Evolutionary conservation across 2,797 vertebrate species (phyloP).

Genomic region (Borostomias antarcticus): DNA sequence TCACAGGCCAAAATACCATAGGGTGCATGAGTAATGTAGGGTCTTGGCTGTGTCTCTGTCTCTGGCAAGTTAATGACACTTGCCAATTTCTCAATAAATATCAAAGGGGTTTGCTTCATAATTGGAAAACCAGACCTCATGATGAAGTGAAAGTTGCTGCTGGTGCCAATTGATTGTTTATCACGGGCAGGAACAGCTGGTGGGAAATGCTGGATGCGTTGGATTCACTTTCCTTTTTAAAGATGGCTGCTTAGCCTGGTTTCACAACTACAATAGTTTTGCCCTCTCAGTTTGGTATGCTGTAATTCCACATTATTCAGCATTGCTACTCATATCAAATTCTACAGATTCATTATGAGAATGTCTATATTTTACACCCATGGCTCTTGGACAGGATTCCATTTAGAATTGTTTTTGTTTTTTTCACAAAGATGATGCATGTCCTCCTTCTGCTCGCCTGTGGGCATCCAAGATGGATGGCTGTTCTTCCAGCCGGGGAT

Average conservation of each 20-base stretch:
- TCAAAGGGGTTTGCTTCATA: slow-evolving; percentile 65
- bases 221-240: slow-evolving; percentile 32
- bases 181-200: slow-evolving; percentile 63
- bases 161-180: slow-evolving; percentile 65
- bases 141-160: slow-evolving; percentile 61
- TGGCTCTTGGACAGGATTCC: neutral
- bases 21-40: slow-evolving; percentile 67
- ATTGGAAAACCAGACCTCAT: slow-evolving; percentile 64
- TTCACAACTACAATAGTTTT: slow-evolving; percentile 8
- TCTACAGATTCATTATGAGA: slow-evolving; percentile 2
- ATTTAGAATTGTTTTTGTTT: slow-evolving; percentile 37
- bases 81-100: slow-evolving; percentile 74
- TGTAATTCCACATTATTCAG: neutral
- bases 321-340: neutral
- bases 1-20: slow-evolving; percentile 61
- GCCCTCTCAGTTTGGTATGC: neutral
- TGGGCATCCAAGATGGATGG: slow-evolving; percentile 50
- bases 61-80: slow-evolving; percentile 59
- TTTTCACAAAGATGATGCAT: slow-evolving; percentile 62
- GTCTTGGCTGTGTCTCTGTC: slow-evolving; percentile 57
- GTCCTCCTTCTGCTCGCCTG: slow-evolving; percentile 52
- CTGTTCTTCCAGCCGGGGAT: slow-evolving; percentile 36
- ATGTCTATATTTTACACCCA: neutral
- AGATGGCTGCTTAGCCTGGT: slow-evolving; percentile 11
- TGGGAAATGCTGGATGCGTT: slow-evolving; percentile 62